Evolutionary conservation across 2,113 vertebrate genomes (phyloP), one percentile per base, ranked within the genome.

Genomic region (Delphinus delphis): DNA sequence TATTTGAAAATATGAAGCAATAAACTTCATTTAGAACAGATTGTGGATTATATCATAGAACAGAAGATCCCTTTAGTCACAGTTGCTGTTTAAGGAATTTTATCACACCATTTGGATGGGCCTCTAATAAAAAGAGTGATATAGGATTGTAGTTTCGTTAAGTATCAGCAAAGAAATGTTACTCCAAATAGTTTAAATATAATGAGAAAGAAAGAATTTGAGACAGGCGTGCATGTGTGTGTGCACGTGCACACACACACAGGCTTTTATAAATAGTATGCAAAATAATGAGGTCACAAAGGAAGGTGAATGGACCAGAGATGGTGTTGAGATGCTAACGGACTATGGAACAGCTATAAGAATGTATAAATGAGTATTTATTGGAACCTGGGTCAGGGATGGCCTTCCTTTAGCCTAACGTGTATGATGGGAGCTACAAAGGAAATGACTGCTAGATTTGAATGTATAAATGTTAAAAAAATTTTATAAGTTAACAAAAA

Each of bases 131-230:
- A 90, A 79, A 62, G 1, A 62, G 47, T 71, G 88, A 70, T 70
- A 53, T 13, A 47, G 21, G 8, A 20, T 73, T 93, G 25, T 47
- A 70, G 6, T 88, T 83, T 93, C n/a, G 33, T 86, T 58, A 93
- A 91, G 7, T 88, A 60, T 28, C 71, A 88, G 23, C 33, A 90
- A 95, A 77, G 28, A 88, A 67, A 81, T 94, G 70, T 92, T 86
- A 95, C 28, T 82, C 55, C 88, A 91, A 65, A 71, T 93, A 85
- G 96, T 96, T 95, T 58, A 96, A 96, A 96, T 85, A 11, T 11
- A 79, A n/a, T 73, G 53, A 82, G 55, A 82, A 41, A 80, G 21
- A 53, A 53, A 60, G 83, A 71, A 62, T 58, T 20, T n/a, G 58
- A 62, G 63, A 73, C 21, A 73, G 31, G 7, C 70, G 71, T 80